Evolutionary conservation across 2,113 vertebrate species (phyloP).

Genomic region (Numida meleagris): DNA sequence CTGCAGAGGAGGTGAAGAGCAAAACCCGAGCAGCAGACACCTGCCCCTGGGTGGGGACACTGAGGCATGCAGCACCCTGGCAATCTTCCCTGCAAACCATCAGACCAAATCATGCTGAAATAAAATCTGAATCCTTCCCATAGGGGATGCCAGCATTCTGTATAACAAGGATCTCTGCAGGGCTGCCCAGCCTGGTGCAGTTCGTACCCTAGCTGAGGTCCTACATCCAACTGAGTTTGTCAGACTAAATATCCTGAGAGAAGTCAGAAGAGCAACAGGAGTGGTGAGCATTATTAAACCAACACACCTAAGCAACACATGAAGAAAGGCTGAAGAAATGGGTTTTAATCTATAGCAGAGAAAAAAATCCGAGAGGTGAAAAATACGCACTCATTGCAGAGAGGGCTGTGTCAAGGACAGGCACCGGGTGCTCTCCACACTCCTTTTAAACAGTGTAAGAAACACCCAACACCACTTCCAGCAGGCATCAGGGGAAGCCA

Average conservation of each 20-base stretch:
- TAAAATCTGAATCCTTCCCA: neutral
- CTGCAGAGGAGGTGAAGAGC: neutral
- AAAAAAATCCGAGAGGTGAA: neutral
- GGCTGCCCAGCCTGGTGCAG: rapidly evolving
- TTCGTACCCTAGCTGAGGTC: neutral
- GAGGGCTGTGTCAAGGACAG: neutral
- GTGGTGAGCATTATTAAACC: neutral
- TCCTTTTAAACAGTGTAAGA: neutral
- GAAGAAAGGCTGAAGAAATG: neutral
- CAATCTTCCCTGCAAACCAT: neutral
- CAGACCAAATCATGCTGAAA: neutral
- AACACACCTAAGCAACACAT: neutral
- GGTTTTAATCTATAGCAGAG: neutral
- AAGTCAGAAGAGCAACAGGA: neutral
- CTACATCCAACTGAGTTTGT: neutral
- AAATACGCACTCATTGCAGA: neutral
- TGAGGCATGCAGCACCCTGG: neutral
- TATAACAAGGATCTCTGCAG: neutral
- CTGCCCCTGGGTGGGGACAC: neutral
- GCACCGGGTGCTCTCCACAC: neutral
- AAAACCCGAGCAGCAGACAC: rapidly evolving
- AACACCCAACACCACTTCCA: neutral
- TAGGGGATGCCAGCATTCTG: rapidly evolving
- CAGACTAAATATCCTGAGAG: neutral
- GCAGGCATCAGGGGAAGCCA: neutral